Evolutionary conservation across 92 coral and sea anemone species (phyloP).

Genomic region (Siderastrea radians): DNA sequence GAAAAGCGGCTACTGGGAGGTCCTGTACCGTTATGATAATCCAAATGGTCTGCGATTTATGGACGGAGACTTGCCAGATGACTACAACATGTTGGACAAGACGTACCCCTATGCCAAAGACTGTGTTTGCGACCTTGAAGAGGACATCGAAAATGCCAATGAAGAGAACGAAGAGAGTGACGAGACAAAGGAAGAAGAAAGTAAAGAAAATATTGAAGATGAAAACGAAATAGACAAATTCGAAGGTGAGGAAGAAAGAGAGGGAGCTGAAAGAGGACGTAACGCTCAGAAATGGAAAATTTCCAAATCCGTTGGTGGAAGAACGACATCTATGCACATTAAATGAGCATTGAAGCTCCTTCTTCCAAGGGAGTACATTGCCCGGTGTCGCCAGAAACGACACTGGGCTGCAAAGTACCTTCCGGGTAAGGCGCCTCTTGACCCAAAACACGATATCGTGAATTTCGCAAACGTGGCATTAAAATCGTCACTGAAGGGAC

Average conservation of each 20-base stretch:
- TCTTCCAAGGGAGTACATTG: not conserved
- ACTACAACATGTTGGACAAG: slow-evolving; percentile 20
- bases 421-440: slow-evolving; percentile 55
- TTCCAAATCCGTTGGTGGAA: too few relatives aligned
- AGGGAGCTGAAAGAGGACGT: not conserved
- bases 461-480: slow-evolving; percentile 58
- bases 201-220: too few relatives aligned
- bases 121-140: not conserved
- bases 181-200: too few relatives aligned
- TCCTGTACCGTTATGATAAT: slow-evolving; percentile 28
- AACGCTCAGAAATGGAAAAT: too few relatives aligned
- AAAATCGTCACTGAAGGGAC: not conserved
- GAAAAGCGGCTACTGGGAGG: slow-evolving; percentile 29
- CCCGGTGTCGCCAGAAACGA: not conserved
- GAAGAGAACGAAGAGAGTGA: not conserved
- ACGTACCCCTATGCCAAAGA: too few relatives aligned
- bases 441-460: slow-evolving; percentile 61
- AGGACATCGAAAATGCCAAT: not conserved
- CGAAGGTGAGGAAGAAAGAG: not conserved
- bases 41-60: slow-evolving; percentile 28
- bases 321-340: too few relatives aligned
- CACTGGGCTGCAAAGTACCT: slow-evolving; percentile 52
- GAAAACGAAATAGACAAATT: too few relatives aligned
- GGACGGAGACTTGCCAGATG: slow-evolving; percentile 16
- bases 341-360: too few relatives aligned